Conservation (phyloP, 2,113 vertebrate genomes). For the Acinonyx jubatus region DNA sequence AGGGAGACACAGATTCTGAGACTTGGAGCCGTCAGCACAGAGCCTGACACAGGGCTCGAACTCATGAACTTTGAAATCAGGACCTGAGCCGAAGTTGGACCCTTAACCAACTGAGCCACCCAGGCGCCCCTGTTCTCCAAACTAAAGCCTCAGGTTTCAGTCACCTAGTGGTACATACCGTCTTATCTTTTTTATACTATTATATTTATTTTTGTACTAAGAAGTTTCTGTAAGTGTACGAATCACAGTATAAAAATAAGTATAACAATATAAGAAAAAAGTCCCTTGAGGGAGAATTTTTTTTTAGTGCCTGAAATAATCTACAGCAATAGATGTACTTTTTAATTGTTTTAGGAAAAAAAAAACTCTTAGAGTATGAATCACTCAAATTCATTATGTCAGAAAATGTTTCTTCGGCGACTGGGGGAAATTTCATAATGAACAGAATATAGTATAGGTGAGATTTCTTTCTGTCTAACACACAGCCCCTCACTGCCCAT, state of each 20-base stretch:
- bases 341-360: conserved; percentile 18
- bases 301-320: conserved; percentile 34
- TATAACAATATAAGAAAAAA: not conserved
- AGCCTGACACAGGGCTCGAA: too few relatives aligned
- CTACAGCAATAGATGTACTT: not conserved
- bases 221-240: not conserved
- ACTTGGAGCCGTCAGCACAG: too few relatives aligned
- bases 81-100: too few relatives aligned
- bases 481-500: not conserved
- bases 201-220: conserved; percentile 5
- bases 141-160: not conserved
- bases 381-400: conserved; percentile 21
- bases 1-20: too few relatives aligned
- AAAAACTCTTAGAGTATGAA: not conserved
- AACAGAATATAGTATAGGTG: not conserved
- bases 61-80: too few relatives aligned
- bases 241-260: not conserved
- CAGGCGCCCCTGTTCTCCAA: not conserved
- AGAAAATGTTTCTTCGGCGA: not conserved
- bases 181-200: not conserved
- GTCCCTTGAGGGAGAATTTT: not conserved
- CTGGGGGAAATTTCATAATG: not conserved
- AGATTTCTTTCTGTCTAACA: not conserved
- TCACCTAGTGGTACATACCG: not conserved
- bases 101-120: too few relatives aligned